Base-by-base conservation (phyloP, 2,888 invertebrate genomes). In the Hermodice carunculata region DNA sequence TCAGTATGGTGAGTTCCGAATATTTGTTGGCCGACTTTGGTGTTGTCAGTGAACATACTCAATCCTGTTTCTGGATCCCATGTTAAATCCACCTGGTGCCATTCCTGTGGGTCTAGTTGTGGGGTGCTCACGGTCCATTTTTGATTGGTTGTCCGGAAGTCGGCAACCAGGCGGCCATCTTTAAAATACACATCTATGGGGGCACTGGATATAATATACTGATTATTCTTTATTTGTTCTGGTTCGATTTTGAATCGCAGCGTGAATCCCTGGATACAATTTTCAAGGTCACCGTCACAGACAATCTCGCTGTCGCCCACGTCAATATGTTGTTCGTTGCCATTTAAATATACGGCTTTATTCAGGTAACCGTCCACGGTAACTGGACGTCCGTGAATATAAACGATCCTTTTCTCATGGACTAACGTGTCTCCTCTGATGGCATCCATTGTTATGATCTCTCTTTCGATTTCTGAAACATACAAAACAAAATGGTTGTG, bases 21-120 rank as follows among this genome's bases (percentile, higher is more conserved):
- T 19, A 14, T 26, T 14, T 14, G 26, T 17, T 24, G 19, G n/a
- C 66, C 76, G 31, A 75, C 76, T 42, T 72, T 53, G 34, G 70
- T 61, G 37, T 74, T 75, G 65, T 84, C 75, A 6, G 83, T 48
- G 69, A 75, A 82, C 70, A 85, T 60, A n/a, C 67, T 64, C 17
- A 82, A 69, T 1, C 84, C 85, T 26, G 77, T 76, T 1, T 73
- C 73, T 1, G 75, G 76, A 56, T 81, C 77, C 85, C 85, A 85
- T 19, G 83, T 78, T 64, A 83, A 49, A 32, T 81, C 78, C 6
- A 85, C 71, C 19, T 74, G 74, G 60, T 79, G 78, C 83, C 80
- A 84, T 4, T 71, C 62, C 28, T 76, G 68, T 17, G 64, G 51
- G 19, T 61, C 65, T 48, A 80, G 46, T 17, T 59, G 61, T n/a